A percentile compares a stretch with the other conserved stretches of the same genome.
These are phyloP conservation scores for Molossus molossus DNA, from an alignment of 2,797 vertebrate genomes.

Conservation along the genomic window DNA sequence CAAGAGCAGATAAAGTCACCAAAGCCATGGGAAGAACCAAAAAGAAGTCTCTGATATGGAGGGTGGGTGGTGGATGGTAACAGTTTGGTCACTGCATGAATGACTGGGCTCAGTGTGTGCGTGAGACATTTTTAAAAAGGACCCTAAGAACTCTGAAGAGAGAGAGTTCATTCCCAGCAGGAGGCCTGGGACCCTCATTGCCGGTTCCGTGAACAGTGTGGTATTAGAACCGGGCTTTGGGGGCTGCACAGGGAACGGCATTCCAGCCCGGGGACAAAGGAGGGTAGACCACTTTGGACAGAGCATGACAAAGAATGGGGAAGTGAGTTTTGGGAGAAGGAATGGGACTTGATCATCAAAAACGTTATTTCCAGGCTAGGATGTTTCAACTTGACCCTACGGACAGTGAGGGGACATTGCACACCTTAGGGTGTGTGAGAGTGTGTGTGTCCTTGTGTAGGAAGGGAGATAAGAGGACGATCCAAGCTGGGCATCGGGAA, in stretches of 20 bases:
- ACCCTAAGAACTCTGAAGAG: background rate
- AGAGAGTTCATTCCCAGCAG: background rate
- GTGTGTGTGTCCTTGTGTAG: background rate
- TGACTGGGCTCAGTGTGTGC: background rate
- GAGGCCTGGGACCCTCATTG: background rate
- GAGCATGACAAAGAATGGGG: background rate
- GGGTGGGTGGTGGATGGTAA: fast-evolving
- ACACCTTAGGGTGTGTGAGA: background rate
- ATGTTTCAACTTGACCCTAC: background rate
- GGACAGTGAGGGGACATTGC: background rate
- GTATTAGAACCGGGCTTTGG: background rate
- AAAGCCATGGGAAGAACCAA: background rate
- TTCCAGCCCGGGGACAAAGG: background rate
- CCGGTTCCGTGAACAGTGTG: background rate
- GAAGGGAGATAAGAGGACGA: background rate
- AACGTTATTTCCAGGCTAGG: background rate
- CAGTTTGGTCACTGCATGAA: background rate
- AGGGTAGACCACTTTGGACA: too few relatives aligned
- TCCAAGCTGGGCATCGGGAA: background rate
- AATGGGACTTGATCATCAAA: background rate
- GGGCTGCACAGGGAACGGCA: background rate
- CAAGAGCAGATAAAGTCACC: background rate
- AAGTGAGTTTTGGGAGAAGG: background rate
- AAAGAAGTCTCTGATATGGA: background rate
- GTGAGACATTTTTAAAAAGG: background rate